Percentiles rank a stretch among this genome's conserved stretches.
These are phyloP conservation scores for Perca flavescens DNA, from an alignment of 2,113 vertebrate species.

Conservation along the genomic window DNA sequence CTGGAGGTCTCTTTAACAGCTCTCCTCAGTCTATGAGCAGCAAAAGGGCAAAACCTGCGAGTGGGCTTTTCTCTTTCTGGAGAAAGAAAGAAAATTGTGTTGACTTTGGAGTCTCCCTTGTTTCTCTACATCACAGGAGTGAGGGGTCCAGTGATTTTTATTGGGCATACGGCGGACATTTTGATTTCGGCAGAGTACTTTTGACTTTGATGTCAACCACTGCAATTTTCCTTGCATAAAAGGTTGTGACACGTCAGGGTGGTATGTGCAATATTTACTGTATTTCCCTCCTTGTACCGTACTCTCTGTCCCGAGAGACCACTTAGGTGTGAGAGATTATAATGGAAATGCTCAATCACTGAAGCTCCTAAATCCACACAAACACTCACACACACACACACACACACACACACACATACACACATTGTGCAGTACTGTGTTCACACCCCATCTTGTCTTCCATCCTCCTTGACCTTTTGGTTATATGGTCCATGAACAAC, in stretches of 20 bases:
- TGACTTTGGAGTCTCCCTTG: constrained; percentile 86
- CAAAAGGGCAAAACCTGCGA: constrained; percentile 76
- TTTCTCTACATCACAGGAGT: constrained; percentile 85
- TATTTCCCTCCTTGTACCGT: constrained; percentile 44
- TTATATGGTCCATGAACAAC: constrained; percentile 36
- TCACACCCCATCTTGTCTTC: constrained; percentile 51
- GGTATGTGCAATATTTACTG: constrained; percentile 74
- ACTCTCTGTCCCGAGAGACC: constrained; percentile 48
- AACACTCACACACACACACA: neutral
- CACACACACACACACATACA: neutral
- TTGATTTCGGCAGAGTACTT: constrained; percentile 77
- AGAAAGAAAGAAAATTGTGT: constrained; percentile 79
- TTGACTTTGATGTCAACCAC: constrained; percentile 84
- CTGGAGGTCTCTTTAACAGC: constrained; percentile 80
- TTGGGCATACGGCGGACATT: constrained; percentile 81
- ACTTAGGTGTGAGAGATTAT: constrained; percentile 51
- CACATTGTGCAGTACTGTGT: constrained; percentile 28
- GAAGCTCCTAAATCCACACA: constrained; percentile 25
- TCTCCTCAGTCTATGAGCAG: constrained; percentile 69
- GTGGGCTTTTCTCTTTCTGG: constrained; percentile 60
- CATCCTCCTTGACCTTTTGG: constrained; percentile 51
- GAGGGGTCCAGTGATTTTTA: constrained; percentile 85
- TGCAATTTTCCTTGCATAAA: constrained; percentile 73
- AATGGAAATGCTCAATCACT: constrained; percentile 62
- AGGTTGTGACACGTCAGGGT: constrained; percentile 65